Base-by-base conservation (phyloP, 2,797 vertebrate species). In the Clarias fuscus region DNA sequence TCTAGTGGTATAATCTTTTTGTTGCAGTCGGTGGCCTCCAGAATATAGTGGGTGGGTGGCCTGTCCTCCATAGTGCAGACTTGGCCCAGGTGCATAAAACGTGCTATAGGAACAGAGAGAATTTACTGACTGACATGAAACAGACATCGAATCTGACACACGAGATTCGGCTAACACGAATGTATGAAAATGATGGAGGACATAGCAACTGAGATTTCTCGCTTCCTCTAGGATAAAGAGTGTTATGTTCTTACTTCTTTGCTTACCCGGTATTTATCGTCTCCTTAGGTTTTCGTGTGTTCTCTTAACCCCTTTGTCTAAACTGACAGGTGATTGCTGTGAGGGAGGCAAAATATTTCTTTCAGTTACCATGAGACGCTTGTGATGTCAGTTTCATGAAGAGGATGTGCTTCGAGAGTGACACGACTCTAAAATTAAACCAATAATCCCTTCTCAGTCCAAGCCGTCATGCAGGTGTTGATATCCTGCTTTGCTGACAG, bases 331-430 rank as follows among this genome's bases (percentile, higher is more conserved):
- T 94, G 92, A 95, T 91, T 92, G 89, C 90, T 92, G 89, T 86
- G 77, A 93, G 89, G 82, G 89, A 91, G 87, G 90, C 91, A 91
- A 92, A 94, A 94, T 94, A 93, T 95, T 95, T 94, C 92, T 85
- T 85, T 91, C 90, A 86, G 90, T 91, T 91, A 88, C 90, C 89
- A 89, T 91, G 88, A 88, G 86, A 86, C 88, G 85, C 86, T 82
- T 78, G 80, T 89, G 83, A 84, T 85, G 83, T 89, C 76, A 85
- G 86, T 75, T 17, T 59, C 70, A 70, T 81, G 84, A 86, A 65
- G 73, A 83, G 65, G 73, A 89, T 77, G 64, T 65, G 18, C 65
- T 84, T 82, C 43, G 86, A 78, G 84, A 87, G 62, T 79, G 65
- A 79, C 83, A 83, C 40, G 75, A 85, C 37, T 86, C 75, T 86